Evolutionary conservation across 2,113 vertebrate genomes (phyloP).

Genomic region (Perccottus glenii): DNA sequence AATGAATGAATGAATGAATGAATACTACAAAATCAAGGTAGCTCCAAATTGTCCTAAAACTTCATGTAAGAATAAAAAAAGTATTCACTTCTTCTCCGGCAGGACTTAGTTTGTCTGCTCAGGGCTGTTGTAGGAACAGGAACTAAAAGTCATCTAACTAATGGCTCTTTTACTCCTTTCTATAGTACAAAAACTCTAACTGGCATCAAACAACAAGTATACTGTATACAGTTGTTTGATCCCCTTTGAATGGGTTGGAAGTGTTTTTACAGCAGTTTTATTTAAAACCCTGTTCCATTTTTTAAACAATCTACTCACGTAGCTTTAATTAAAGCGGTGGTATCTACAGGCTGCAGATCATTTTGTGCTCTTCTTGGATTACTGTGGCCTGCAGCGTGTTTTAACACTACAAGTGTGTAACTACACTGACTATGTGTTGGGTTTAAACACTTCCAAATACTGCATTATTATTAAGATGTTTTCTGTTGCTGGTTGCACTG

Average conservation of each 20-base stretch:
- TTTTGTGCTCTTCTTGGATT: neutral
- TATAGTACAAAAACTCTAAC: too few species aligned
- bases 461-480: constrained; percentile 1
- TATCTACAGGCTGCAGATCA: constrained; percentile 4
- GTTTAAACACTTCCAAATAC: constrained; percentile 1
- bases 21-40: too few species aligned
- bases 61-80: too few species aligned
- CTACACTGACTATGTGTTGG: neutral
- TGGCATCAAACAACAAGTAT: neutral
- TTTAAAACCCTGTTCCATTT: neutral
- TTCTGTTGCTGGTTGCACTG: neutral
- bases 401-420: constrained; percentile 4
- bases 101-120: too few species aligned
- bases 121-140: too few species aligned
- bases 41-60: too few species aligned
- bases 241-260: neutral
- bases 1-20: too few species aligned
- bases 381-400: constrained; percentile 13
- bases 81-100: too few species aligned
- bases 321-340: constrained; percentile 5
- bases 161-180: too few species aligned
- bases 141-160: too few species aligned
- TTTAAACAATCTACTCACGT: neutral
- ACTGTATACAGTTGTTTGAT: neutral
- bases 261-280: neutral